These are phyloP conservation scores for Alsophila aescularia DNA, from an alignment of 2,888 invertebrate genomes.

Conservation along the genomic window DNA sequence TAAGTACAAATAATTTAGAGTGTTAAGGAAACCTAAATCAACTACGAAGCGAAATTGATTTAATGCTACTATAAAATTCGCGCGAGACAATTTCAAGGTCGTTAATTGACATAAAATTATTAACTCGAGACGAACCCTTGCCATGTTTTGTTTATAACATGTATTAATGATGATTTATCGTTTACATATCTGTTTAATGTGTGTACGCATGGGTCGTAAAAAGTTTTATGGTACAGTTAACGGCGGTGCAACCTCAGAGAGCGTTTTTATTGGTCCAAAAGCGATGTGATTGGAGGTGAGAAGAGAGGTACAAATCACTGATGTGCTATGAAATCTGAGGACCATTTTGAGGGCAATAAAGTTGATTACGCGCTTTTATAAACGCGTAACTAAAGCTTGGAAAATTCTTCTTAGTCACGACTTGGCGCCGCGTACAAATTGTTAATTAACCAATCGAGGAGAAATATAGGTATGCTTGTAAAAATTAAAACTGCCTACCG, in stretches of 20 bases:
- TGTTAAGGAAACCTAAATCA: slow-evolving; percentile 64
- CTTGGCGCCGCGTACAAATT: slow-evolving; percentile 22
- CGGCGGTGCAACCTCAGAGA: slow-evolving; percentile 70
- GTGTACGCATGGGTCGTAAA: slow-evolving; percentile 77
- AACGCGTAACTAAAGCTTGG: slow-evolving; percentile 31
- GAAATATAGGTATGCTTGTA: neutral
- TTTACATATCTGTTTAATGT: slow-evolving; percentile 76
- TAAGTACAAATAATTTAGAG: slow-evolving; percentile 51
- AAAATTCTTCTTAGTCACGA: slow-evolving; percentile 21
- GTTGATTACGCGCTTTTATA: slow-evolving; percentile 38
- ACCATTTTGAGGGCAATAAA: slow-evolving; percentile 36
- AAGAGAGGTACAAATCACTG: slow-evolving; percentile 41
- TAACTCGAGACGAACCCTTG: slow-evolving; percentile 68
- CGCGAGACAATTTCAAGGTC: slow-evolving; percentile 67
- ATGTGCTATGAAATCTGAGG: slow-evolving; percentile 39
- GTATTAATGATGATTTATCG: slow-evolving; percentile 78
- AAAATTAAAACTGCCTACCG: neutral
- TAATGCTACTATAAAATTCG: slow-evolving; percentile 66
- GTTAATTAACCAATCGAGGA: neutral
- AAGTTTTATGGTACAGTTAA: slow-evolving; percentile 77
- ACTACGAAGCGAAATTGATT: slow-evolving; percentile 54
- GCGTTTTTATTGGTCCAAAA: slow-evolving; percentile 72
- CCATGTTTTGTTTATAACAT: slow-evolving; percentile 69
- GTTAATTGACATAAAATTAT: slow-evolving; percentile 75
- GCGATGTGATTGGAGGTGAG: slow-evolving; percentile 57